A percentile compares a stretch with the other conserved stretches of the same genome.
These are phyloP conservation scores for Caerostris darwini DNA, from an alignment of 1,140 invertebrate genomes.

Conservation along the genomic window DNA sequence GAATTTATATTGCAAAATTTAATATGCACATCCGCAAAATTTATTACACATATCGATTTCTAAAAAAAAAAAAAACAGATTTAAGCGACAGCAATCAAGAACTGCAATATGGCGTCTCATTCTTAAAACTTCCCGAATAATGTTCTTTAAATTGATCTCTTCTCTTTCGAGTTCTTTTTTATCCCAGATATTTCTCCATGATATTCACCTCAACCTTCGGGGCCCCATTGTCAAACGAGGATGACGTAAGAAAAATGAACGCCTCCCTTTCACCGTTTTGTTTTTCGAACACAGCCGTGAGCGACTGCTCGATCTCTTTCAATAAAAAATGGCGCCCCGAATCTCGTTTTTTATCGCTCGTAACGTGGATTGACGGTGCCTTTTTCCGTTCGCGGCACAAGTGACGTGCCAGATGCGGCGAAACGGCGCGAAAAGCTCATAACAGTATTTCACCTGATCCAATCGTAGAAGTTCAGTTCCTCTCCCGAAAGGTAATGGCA, in stretches of 20 bases:
- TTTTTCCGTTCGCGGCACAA: neutral
- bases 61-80: too few species aligned
- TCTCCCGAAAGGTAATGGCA: too few species aligned
- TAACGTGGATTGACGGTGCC: neutral
- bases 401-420: neutral
- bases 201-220: neutral
- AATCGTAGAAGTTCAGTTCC: neutral
- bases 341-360: neutral
- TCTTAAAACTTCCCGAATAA: neutral
- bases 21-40: too few species aligned
- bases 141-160: neutral
- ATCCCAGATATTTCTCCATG: neutral
- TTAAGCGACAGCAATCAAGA: too few species aligned
- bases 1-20: too few species aligned
- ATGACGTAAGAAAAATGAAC: neutral
- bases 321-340: neutral
- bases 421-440: neutral
- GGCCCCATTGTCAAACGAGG: neutral
- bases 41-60: too few species aligned
- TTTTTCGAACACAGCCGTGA: neutral
- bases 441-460: conserved; percentile 14
- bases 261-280: neutral
- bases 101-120: neutral
- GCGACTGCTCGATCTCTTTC: neutral
- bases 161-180: neutral